Base-by-base conservation (phyloP, 2,797 vertebrate genomes). In the Chloroceryle inda region DNA sequence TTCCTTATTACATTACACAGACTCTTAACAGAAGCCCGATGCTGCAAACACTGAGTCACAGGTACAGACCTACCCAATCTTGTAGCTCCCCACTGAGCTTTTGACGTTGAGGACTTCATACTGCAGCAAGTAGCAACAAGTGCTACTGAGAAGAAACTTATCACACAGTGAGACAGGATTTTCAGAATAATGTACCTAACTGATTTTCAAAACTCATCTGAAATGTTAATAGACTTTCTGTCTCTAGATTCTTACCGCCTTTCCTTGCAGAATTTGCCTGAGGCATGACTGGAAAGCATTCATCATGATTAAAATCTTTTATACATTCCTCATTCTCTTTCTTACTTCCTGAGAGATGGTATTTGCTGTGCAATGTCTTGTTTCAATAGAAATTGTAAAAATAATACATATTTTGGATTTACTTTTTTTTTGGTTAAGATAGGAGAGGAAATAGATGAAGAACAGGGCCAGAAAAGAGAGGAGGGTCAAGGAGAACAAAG, bases 41-140 rank as follows among this genome's bases (percentile, higher is more conserved):
- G 79, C 91, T 79, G 67, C 79, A 89, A 91, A 91, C 88, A 84
- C 66, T 86, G 76, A 93, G 88, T 78, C 93, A 94, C 1, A 4
- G 67, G 77, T 66, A 84, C 50, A 92, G 79, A 73, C n/a, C 66
- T 72, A 95, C 38, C 50, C 86, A 86, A 88, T 72, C 62, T 68
- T 66, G 64, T 5, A 92, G 80, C 53, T 94, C 45, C 62, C 38
- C 73, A 88, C n/a, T 21, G 47, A 93, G 92, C 44, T 96, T 75
- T 21, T 93, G 90, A 92, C 93, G 38, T 69, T 75, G 21, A 84
- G 50, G 92, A 90, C 88, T 44, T 52, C 88, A 93, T 78, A 93
- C 24, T 40, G 55, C 74, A 94, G 83, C 96, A 97, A 94, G 96
- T 33, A 95, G 88, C 85, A 95, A 96, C 96, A 96, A 90, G 95